phyloP scores from a whole-genome alignment of 2,113 vertebrate genomes.

The Barnardius zonarius region DNA sequence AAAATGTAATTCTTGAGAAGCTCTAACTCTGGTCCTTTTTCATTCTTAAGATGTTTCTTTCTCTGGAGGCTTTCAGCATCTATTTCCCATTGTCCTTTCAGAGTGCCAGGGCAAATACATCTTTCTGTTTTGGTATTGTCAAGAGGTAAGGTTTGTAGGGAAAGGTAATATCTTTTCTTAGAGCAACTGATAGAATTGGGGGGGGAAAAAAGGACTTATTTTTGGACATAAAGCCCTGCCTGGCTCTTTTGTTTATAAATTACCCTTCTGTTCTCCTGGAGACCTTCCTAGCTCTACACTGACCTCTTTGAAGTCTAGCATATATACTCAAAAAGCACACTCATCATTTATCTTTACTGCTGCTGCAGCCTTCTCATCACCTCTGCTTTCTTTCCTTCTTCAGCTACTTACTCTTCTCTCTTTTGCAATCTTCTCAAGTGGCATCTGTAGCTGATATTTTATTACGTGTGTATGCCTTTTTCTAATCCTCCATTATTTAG shows the following conservation, averaged over 20 bases:
- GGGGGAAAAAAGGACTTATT: not conserved
- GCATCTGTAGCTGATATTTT: conserved; percentile 36
- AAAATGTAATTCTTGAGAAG: conserved; percentile 48
- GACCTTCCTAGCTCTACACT: conserved; percentile 24
- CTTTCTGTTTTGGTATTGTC: conserved; percentile 65
- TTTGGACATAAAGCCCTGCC: conserved; percentile 8
- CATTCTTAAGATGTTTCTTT: conserved; percentile 50
- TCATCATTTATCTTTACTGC: conserved; percentile 60
- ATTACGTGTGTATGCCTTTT: conserved; percentile 1
- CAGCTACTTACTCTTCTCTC: not conserved
- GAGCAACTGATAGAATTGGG: not conserved
- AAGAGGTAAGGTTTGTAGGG: conserved; percentile 30
- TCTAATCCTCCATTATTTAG: conserved; percentile 35
- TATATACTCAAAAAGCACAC: conserved; percentile 6
- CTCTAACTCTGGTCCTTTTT: conserved; percentile 23
- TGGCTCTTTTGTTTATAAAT: conserved; percentile 70
- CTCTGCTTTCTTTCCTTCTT: conserved; percentile 34
- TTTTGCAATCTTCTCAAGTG: conserved; percentile 34
- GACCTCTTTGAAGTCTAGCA: conserved; percentile 21
- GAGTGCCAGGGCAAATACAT: conserved; percentile 51
- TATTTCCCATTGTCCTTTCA: conserved; percentile 59
- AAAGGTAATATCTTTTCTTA: conserved; percentile 47
- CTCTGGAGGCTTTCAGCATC: conserved; percentile 36
- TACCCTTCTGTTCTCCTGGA: conserved; percentile 57
- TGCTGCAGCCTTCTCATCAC: not conserved